Base-by-base conservation (phyloP, 1,140 invertebrate genomes). In the Mamestra configurata region DNA sequence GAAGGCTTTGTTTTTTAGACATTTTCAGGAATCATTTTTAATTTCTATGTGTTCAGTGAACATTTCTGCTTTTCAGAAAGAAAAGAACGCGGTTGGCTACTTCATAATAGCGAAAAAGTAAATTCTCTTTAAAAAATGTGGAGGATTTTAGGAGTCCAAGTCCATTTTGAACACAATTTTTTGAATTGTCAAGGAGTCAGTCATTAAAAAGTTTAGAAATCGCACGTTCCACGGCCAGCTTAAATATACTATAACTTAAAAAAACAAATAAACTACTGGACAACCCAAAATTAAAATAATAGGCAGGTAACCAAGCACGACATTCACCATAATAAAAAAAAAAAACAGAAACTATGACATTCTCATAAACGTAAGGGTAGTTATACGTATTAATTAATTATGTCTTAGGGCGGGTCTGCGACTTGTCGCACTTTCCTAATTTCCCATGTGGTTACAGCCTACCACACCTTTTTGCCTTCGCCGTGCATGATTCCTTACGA, bases 371-470 rank as follows among this genome's bases (percentile, higher is more conserved):
- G 55, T 75, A 75, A 75, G 72, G 72, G 53, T 46, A 75, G 53
- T 59, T 66, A 43, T 51, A 68, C 61, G 82, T 78, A 78, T 85
- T 88, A 88, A 90, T 88, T 90, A 86, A 89, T 88, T 86, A 86
- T 84, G 86, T 92, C 91, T 93, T 93, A 88, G 88, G 86, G 88
- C 82, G 86, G 49, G 87, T 87, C 83, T 83, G 83, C 84, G 81
- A 87, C 83, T 82, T 87, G 78, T 83, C 84, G 79, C 89, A 93
- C 88, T 93, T 89, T 71, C 76, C 77, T 92, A 88, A 93, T 93
- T 93, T 93, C 91, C 91, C 91, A 86, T 88, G 90, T 87, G 90
- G 51, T 80, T 86, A 84, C 71, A 79, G 85, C 86, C 87, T 89
- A 90, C 86, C 88, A 83, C 88, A 81, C 89, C 89, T 91, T 90